Conservation (phyloP, 2,888 invertebrate genomes). For the Epinotia ramella region DNA sequence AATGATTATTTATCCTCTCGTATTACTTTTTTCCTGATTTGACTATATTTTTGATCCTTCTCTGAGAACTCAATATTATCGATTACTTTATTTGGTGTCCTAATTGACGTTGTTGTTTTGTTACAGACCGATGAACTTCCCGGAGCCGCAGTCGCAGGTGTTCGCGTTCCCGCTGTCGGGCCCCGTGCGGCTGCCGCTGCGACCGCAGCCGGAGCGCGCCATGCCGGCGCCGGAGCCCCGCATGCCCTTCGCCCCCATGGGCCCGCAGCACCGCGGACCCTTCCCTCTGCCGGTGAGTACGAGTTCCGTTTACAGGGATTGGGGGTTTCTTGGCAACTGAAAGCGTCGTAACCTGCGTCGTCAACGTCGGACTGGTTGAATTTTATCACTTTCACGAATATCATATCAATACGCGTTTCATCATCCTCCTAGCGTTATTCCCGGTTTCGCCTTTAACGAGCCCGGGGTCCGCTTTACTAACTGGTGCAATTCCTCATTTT, state of each 20-base stretch:
- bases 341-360: too few relatives aligned
- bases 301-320: not conserved
- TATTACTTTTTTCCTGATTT: too few relatives aligned
- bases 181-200: slow-evolving; percentile 76
- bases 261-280: slow-evolving; percentile 66
- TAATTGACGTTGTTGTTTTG: slow-evolving; percentile 42
- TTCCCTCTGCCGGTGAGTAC: slow-evolving; percentile 78
- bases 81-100: too few relatives aligned
- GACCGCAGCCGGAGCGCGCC: slow-evolving; percentile 71
- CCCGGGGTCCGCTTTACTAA: too few relatives aligned
- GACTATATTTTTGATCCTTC: too few relatives aligned
- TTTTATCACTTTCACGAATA: not conserved
- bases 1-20: too few relatives aligned
- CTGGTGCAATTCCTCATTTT: too few relatives aligned
- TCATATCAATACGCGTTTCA: not conserved
- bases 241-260: slow-evolving; percentile 62
- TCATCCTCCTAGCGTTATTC: too few relatives aligned
- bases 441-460: too few relatives aligned
- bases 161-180: slow-evolving; percentile 82
- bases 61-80: too few relatives aligned
- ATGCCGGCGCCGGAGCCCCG: slow-evolving; percentile 62
- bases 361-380: too few relatives aligned
- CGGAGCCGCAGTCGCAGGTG: slow-evolving; percentile 80
- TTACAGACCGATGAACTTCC: slow-evolving; percentile 74
- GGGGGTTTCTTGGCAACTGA: not conserved